Base-by-base conservation (phyloP, 23 tunicate species). In the Ciona savignyi region DNA sequence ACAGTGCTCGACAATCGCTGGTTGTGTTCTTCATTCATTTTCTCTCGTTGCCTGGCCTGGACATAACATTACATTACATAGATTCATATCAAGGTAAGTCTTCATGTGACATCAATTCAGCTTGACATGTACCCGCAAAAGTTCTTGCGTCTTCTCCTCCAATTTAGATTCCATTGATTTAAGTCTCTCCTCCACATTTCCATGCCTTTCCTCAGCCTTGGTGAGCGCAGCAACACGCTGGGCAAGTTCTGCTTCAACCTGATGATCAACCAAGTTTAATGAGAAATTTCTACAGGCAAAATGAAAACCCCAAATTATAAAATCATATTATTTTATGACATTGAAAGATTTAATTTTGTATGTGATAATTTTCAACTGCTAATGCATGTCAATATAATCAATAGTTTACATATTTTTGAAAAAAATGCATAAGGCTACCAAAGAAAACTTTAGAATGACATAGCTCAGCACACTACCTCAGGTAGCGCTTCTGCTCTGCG, bases 141-240 rank as follows among this genome's bases (percentile, higher is more conserved):
- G 28, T 64, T 94, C 99, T 83, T 94, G 87, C n/a, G 80, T 0
- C 60, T 88, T 94, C 56, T 87, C 99, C 0, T 83, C 90, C 23
- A 87, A 60, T 27, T 87, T 88, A n/a, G 78, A 29, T 42, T 94
- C 85, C 28, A 94, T 62, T 25, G 85, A 64, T 75, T 79, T 83
- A 25, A 94, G 71, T 70, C 82, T 78, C 65, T 94, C 99, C 67
- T 83, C 90, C 0, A 87, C 68, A 71, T 83, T 94, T 27, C 90
- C 95, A 60, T 94, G 93, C 35, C 99, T 33, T 79, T 94, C 99
- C 69, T 94, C 99, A 0, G 99, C 99, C 73, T 91, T 81, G 23
- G 80, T 85, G 48, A 91, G 56, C 4, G 97, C 97, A n/a, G 97
- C 92, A n/a, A 80, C 79, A 63, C 97, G 70, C 74, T 85, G 91